These are phyloP conservation scores for Apomyelois bistriatella DNA, from an alignment of 2,888 invertebrate genomes.

Conservation along the genomic window DNA sequence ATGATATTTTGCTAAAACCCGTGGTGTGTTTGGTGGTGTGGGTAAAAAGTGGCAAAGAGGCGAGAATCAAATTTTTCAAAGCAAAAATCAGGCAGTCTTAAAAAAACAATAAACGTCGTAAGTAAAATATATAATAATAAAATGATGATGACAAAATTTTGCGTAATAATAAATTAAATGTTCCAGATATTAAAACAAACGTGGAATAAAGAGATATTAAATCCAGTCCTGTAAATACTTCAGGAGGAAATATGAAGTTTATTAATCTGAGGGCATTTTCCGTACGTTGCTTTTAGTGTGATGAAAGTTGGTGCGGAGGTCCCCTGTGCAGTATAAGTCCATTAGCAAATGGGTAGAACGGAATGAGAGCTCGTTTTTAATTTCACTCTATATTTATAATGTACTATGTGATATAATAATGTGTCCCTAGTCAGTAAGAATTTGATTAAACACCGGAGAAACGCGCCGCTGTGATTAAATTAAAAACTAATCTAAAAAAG, in stretches of 20 bases:
- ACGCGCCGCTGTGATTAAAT: conserved; percentile 17
- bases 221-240: conserved; percentile 27
- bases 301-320: conserved; percentile 69
- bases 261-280: conserved; percentile 73
- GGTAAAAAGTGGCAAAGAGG: too few species aligned
- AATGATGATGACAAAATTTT: too few species aligned
- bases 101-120: too few species aligned
- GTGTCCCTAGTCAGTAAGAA: conserved; percentile 49
- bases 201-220: conserved; percentile 15
- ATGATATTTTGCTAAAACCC: too few species aligned
- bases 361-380: conserved; percentile 75
- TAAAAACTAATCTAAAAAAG: conserved; percentile 3
- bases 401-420: conserved; percentile 58
- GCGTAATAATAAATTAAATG: too few species aligned
- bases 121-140: too few species aligned
- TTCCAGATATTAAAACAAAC: too few species aligned
- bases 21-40: too few species aligned
- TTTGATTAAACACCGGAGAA: conserved; percentile 46
- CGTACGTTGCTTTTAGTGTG: conserved; percentile 75
- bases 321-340: conserved; percentile 74
- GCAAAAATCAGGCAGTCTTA: too few species aligned
- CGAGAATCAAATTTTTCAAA: too few species aligned
- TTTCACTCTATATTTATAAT: conserved; percentile 55
- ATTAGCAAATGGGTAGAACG: conserved; percentile 74
- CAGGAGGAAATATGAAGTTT: conserved; percentile 61